Conservation (phyloP, 2,888 invertebrate genomes). For the Patella ulyssiponensis region DNA sequence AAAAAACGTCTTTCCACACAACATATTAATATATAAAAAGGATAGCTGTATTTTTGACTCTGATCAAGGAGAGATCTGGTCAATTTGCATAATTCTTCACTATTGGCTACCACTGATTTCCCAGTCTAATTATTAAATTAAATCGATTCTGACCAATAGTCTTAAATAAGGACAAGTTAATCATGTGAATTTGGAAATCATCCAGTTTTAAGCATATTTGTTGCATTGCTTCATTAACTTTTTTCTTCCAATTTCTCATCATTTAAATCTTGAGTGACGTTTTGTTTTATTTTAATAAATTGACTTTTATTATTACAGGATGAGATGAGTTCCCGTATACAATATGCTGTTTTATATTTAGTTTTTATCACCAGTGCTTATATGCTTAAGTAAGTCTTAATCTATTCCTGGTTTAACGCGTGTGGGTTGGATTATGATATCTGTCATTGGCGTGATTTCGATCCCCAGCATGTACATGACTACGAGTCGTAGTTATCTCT, state of each 20-base stretch:
- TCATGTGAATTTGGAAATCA: too few relatives aligned
- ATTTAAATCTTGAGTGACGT: neutral
- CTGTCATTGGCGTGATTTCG: too few relatives aligned
- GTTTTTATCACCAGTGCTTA: conserved; percentile 88
- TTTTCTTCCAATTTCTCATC: neutral
- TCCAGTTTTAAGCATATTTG: too few relatives aligned
- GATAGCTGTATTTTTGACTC: neutral
- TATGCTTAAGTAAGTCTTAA: conserved; percentile 84
- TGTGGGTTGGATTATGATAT: too few relatives aligned
- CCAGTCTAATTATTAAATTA: too few relatives aligned
- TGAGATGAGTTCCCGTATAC: conserved; percentile 84
- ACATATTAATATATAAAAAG: neutral
- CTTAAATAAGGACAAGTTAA: too few relatives aligned
- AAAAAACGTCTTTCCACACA: neutral
- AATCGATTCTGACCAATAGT: too few relatives aligned
- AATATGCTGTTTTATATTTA: conserved; percentile 85
- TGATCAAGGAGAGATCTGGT: neutral
- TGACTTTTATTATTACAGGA: conserved; percentile 76
- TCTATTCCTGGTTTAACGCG: neutral
- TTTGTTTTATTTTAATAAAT: neutral
- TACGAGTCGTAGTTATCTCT: too few relatives aligned
- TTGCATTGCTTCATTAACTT: neutral
- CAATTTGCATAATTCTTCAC: too few relatives aligned
- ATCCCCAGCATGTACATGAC: too few relatives aligned
- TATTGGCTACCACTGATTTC: too few relatives aligned